Evolutionary conservation across 92 coral and sea anemone species (phyloP).

Genomic region (Anthopleura xanthogrammica): DNA sequence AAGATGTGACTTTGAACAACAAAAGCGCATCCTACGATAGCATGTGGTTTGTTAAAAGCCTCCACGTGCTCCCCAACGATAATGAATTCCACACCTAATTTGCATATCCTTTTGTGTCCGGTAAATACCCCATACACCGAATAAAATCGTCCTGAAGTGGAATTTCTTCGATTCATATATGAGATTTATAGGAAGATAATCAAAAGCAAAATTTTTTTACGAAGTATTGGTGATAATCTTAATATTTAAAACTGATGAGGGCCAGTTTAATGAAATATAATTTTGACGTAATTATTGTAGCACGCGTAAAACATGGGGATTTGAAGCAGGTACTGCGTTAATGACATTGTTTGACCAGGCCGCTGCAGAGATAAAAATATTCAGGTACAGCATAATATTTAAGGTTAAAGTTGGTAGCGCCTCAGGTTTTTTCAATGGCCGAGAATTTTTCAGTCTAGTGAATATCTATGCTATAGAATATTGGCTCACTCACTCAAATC

Average conservation of each 20-base stretch:
- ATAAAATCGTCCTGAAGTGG: background rate
- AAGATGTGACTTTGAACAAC: constrained; percentile 23
- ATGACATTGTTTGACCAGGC: background rate
- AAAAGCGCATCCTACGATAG: constrained; percentile 40
- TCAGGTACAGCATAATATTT: background rate
- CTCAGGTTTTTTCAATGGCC: background rate
- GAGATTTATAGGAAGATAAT: background rate
- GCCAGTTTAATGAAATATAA: background rate
- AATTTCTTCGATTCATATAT: background rate
- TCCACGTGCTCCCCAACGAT: constrained; percentile 31
- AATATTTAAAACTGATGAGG: no score
- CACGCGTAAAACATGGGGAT: constrained; percentile 3
- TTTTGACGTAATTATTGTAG: background rate
- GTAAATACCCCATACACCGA: constrained; percentile 7
- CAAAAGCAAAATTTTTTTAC: background rate
- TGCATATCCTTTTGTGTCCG: constrained; percentile 18
- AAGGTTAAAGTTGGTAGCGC: background rate
- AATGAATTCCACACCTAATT: constrained; percentile 23
- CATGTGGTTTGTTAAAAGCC: constrained; percentile 28
- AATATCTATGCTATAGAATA: background rate
- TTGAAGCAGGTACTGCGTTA: background rate
- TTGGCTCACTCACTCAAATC: background rate
- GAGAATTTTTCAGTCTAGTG: background rate
- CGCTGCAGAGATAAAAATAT: background rate
- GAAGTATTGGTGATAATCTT: no score